phyloP scores from a whole-genome alignment of 2,888 invertebrate genomes.

The Drosophila peninsularis region DNA sequence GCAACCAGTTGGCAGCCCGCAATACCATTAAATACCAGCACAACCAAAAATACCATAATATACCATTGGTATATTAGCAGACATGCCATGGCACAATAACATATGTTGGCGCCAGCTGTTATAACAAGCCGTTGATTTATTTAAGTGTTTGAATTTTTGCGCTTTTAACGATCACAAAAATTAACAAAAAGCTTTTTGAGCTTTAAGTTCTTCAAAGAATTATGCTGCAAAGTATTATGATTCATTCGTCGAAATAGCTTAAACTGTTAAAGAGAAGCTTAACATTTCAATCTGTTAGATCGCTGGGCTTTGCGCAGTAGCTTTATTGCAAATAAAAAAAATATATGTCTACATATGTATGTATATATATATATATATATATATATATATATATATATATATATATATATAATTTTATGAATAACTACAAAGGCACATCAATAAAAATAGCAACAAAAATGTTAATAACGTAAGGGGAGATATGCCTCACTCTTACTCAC shows the following conservation, averaged over 20 bases:
- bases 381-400: neutral
- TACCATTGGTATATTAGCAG: slow-evolving; percentile 19
- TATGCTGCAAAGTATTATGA: neutral
- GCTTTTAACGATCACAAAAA: slow-evolving; percentile 1
- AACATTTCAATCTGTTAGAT: neutral
- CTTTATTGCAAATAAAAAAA: neutral
- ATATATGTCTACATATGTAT: neutral
- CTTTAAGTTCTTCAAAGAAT: neutral
- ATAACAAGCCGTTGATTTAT: slow-evolving; percentile 13
- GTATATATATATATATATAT: neutral
- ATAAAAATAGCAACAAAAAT: slow-evolving; percentile 33
- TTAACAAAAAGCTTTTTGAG: neutral
- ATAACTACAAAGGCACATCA: slow-evolving; percentile 24
- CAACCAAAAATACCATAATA: slow-evolving; percentile 16
- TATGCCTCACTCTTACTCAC: slow-evolving; percentile 18
- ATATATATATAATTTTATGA: slow-evolving; percentile 18
- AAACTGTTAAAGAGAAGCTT: neutral
- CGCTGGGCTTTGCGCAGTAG: neutral
- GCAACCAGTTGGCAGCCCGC: slow-evolving; percentile 43
- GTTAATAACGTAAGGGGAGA: slow-evolving; percentile 24
- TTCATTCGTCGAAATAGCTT: neutral
- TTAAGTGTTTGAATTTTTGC: slow-evolving; percentile 19
- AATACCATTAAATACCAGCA: slow-evolving; percentile 26
- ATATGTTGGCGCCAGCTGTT: slow-evolving; percentile 24
- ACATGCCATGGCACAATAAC: slow-evolving; percentile 9